Percentiles rank a stretch among this genome's conserved stretches.
Evolutionary conservation across 2,113 vertebrate species (phyloP).

Genomic region (Oncorhynchus mykiss): DNA sequence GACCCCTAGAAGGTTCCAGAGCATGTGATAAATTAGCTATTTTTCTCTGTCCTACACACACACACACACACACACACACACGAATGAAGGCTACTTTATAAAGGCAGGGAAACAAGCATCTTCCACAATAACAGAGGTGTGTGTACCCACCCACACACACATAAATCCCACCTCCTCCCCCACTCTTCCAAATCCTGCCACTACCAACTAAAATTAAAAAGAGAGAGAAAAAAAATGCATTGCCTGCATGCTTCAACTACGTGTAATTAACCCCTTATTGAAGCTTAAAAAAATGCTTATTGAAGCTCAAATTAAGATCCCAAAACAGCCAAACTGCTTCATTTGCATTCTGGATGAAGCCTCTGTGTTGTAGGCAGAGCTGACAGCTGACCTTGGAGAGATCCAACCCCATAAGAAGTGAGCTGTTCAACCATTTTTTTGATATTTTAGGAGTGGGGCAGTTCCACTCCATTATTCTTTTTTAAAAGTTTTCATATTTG

Average conservation of each 20-base stretch:
- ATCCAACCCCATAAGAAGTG: constrained; percentile 13
- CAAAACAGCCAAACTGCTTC: constrained; percentile 24
- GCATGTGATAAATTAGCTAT: constrained; percentile 62
- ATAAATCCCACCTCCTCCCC: background rate
- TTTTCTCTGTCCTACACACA: constrained; percentile 28
- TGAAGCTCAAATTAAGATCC: constrained; percentile 32
- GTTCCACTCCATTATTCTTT: too few species aligned
- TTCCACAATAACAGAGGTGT: too few species aligned
- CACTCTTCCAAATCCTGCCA: constrained; percentile 18
- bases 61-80: background rate
- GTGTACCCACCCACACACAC: background rate
- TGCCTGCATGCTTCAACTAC: constrained; percentile 18
- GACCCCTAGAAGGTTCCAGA: constrained; percentile 57
- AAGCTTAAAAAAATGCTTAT: constrained; percentile 43
- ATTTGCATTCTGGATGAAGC: constrained; percentile 47
- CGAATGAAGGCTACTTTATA: background rate
- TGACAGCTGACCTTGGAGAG: constrained; percentile 22
- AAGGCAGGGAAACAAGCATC: background rate
- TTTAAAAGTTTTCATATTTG: too few species aligned
- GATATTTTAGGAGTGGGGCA: too few species aligned
- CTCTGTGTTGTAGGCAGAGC: constrained; percentile 3
- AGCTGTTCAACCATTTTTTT: too few species aligned
- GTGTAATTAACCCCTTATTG: constrained; percentile 37
- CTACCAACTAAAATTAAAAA: constrained; percentile 18
- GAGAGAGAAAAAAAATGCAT: background rate